Base-by-base conservation (phyloP, 2,797 vertebrate genomes). In the Diplodus puntazzo region DNA sequence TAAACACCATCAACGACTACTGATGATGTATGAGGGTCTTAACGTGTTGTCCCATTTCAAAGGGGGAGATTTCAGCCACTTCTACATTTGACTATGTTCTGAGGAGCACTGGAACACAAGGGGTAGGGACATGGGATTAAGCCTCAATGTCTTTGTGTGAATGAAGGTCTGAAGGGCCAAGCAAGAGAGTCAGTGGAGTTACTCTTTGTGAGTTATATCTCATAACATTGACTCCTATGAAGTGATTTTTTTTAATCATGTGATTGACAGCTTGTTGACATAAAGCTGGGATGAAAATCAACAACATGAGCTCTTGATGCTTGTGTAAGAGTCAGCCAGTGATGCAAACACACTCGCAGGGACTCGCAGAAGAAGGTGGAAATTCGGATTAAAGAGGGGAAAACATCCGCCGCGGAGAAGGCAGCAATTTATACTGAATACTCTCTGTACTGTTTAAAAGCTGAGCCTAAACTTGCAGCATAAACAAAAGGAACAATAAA, bases 121-220 rank as follows among this genome's bases (percentile, higher is more conserved):
- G 34, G 8, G 34, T 34, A 9, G 7, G 34, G 34, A 34, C 34
- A 9, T 34, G 34, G 34, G 34, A 34, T 34, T 9, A 7, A 34
- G 7, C 34, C 34, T 34, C 8, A 8, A 34, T 72, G 62, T 65
- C 9, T 60, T 49, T 73, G 45, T 50, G 67, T 77, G 42, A 76
- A 60, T 53, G 48, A 49, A 55, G 52, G 55, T 83, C 71, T 77
- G 18, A 79, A 21, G 62, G 54, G 77, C 52, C 48, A 59, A 65
- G 17, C 42, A n/a, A 14, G 20, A 49, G 39, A 50, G 54, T 59
- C 67, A 13, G 65, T 2, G 23, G 23, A 70, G 27, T 30, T 75
- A 63, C 25, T 46, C 46, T 58, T 69, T 69, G 27, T 1, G 0
- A 60, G n/a, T 11, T 69, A 30, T n/a, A 14, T 34, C 57, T 23